Evolutionary conservation across 2,113 vertebrate genomes (phyloP).

Genomic region (Sminthopsis crassicaudata): DNA sequence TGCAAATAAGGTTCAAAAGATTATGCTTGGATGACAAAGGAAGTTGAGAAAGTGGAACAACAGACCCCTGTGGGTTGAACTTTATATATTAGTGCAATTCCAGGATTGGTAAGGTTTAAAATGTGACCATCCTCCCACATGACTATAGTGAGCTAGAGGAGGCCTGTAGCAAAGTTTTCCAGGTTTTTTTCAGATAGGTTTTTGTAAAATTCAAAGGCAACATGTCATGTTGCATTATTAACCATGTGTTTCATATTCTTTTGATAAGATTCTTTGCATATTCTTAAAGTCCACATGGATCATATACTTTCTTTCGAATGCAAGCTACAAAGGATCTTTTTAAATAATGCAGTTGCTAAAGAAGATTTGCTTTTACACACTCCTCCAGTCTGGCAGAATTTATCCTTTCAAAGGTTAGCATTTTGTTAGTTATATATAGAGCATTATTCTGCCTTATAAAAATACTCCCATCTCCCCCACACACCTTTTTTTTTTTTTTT

Average conservation of each 20-base stretch:
- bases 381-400: conserved; percentile 46
- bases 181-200: conserved; percentile 72
- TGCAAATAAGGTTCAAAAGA: neutral
- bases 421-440: conserved; percentile 57
- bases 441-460: conserved; percentile 38
- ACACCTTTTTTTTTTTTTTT: conserved; percentile 2
- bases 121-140: neutral
- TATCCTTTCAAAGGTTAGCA: conserved; percentile 52
- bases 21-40: neutral
- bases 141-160: neutral
- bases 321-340: conserved; percentile 74
- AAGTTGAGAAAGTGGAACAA: neutral
- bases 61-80: neutral
- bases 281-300: conserved; percentile 68
- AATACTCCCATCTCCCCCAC: conserved; percentile 13
- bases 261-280: conserved; percentile 78
- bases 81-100: neutral
- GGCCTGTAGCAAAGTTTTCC: conserved; percentile 35
- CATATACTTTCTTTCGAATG: conserved; percentile 73
- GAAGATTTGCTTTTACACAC: conserved; percentile 51
- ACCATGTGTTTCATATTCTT: conserved; percentile 74
- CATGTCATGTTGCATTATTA: conserved; percentile 79
- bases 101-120: neutral
- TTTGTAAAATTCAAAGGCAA: conserved; percentile 71
- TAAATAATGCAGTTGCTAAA: conserved; percentile 73